Evolutionary conservation across 1,140 invertebrate species (phyloP).

Genomic region (Physella acuta): DNA sequence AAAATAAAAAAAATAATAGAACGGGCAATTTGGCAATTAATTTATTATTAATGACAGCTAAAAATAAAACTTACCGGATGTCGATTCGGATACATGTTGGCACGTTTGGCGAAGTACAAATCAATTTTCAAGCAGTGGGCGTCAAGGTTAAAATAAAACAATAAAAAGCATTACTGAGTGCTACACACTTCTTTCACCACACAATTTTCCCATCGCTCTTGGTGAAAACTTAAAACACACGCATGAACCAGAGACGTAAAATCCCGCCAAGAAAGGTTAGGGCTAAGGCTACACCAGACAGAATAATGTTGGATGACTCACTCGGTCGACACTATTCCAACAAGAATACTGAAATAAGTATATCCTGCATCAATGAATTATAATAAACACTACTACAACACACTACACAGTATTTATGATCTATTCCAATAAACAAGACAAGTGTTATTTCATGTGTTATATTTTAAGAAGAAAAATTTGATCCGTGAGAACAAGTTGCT

Average conservation of each 20-base stretch:
- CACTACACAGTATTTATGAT: no score
- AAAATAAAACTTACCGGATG: constrained; percentile 60
- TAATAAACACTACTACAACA: background rate
- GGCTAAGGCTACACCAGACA: background rate
- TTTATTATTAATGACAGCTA: no score
- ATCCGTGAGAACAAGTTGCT: constrained; percentile 30
- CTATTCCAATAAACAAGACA: no score
- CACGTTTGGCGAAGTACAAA: background rate
- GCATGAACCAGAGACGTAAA: constrained; percentile 1
- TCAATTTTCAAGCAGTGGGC: constrained; percentile 16
- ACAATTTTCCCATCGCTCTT: constrained; percentile 21
- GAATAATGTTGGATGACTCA: background rate
- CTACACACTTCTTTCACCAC: constrained; percentile 28
- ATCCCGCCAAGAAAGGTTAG: constrained; percentile 18
- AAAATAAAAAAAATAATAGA: no score
- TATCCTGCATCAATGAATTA: constrained; percentile 9
- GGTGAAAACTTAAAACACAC: constrained; percentile 1
- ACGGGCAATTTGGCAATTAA: no score
- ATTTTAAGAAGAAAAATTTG: background rate
- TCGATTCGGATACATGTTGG: constrained; percentile 58
- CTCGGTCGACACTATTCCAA: background rate
- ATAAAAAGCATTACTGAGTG: background rate
- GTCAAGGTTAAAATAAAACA: constrained; percentile 8
- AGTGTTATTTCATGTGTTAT: no score
- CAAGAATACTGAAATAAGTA: background rate